A percentile compares a stretch with the other conserved stretches of the same genome.
These are phyloP conservation scores for Horisme vitalbata DNA, from an alignment of 2,888 invertebrate genomes.

Conservation along the genomic window DNA sequence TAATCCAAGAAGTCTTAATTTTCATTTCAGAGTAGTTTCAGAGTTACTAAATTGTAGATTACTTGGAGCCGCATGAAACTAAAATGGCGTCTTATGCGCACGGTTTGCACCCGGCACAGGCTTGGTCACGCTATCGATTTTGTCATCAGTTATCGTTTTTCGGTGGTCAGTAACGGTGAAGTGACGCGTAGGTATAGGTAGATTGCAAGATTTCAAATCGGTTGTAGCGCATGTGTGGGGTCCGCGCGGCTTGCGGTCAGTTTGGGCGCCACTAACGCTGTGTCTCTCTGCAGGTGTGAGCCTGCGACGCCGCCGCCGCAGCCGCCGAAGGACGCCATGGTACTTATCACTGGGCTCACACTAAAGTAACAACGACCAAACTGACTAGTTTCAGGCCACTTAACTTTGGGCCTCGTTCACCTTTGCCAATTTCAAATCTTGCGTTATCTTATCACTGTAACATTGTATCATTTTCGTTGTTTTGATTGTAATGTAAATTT, in stretches of 20 bases:
- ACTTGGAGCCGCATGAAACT: constrained; percentile 72
- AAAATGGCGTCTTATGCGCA: constrained; percentile 81
- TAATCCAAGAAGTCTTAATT: constrained; percentile 65
- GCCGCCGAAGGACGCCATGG: constrained; percentile 79
- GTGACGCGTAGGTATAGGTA: constrained; percentile 51
- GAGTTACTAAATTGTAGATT: constrained; percentile 59
- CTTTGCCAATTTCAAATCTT: constrained; percentile 81
- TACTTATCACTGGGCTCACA: constrained; percentile 82
- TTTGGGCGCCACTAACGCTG: constrained; percentile 81
- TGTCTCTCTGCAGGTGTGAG: constrained; percentile 84
- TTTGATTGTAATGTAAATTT: constrained; percentile 70
- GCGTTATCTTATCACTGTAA: constrained; percentile 75
- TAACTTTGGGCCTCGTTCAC: constrained; percentile 81
- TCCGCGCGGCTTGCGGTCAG: constrained; percentile 59
- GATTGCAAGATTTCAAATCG: constrained; percentile 79
- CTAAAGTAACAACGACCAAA: constrained; percentile 81
- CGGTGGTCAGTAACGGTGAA: constrained; percentile 47
- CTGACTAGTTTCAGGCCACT: constrained; percentile 80
- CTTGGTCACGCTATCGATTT: constrained; percentile 56
- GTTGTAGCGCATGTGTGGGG: constrained; percentile 58
- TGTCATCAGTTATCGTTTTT: constrained; percentile 44
- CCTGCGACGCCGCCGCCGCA: constrained; percentile 80
- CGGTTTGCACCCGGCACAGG: constrained; percentile 71
- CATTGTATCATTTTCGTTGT: constrained; percentile 67
- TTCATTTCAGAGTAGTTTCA: constrained; percentile 70